Evolutionary conservation across 1,140 invertebrate genomes (phyloP), one percentile per base, ranked within the genome.

Genomic region (Neodiprion pinetum): DNA sequence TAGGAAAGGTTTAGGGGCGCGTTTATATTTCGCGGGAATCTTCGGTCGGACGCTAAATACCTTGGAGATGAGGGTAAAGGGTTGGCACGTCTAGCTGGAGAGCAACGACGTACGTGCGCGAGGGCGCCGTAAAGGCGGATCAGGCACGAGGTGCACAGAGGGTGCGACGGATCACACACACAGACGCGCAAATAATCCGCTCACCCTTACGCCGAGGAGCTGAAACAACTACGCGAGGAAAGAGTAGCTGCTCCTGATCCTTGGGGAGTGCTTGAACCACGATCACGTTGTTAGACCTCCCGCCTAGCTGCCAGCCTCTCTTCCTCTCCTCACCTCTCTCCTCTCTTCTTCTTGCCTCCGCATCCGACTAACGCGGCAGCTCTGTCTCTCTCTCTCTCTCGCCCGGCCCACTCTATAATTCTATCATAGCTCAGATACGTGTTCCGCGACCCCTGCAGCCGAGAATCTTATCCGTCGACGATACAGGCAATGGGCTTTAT

Each of bases 251-350:
- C 82, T 79, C 78, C 70, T 17, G 81, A 83, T 84, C 83, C 83
- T 82, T 77, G 68, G 81, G 83, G 82, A 82, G 82, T 83, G 77
- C 80, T 84, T 80, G 81, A 83, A 82, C 80, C 79, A 77, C 81
- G 83, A 83, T 84, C 82, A 80, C 81, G 79, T 83, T 84, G 82
- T 84, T 84, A 83, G 83, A 79, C 77, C 78, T 47, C 78, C 70
- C 74, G 71, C 72, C 73, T 69, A 12, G 11, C 53, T 61, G 11
- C 28, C 28, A 3, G 28, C 28, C 28, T 40, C 28, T 40, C 28
- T 40, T 40, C 1, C 28, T 40, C 28, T 40, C 28, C 28, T 40
- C 28, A 2, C 28, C 53, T 61, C 28, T 40, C 28, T 40, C 28
- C 28, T 40, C 28, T 40, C 28, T 5, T 40, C 28, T 61, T 9